Evolutionary conservation across 2,113 vertebrate species (phyloP).

Genomic region (Burhinus oedicnemus): DNA sequence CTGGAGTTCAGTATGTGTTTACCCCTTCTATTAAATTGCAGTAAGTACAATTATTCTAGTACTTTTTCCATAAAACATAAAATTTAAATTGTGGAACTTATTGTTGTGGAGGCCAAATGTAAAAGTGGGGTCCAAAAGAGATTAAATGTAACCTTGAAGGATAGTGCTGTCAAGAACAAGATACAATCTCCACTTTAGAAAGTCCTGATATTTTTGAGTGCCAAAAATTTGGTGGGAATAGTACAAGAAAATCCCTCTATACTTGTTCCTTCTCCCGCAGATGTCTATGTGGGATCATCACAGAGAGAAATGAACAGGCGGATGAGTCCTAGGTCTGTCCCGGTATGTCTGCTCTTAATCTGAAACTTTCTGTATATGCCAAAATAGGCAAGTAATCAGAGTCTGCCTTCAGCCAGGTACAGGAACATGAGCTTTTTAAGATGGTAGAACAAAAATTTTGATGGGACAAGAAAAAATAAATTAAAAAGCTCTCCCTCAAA

Average conservation of each 20-base stretch:
- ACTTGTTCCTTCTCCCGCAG: neutral
- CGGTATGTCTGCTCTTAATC: neutral
- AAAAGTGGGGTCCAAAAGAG: neutral
- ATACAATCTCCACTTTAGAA: neutral
- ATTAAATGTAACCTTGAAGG: neutral
- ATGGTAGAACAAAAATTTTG: neutral
- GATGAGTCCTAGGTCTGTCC: neutral
- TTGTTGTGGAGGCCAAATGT: neutral
- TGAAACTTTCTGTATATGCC: neutral
- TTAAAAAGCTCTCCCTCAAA: neutral
- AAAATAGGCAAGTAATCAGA: neutral
- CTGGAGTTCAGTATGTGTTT: neutral
- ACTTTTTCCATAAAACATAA: neutral
- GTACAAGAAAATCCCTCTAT: neutral
- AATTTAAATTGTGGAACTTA: neutral
- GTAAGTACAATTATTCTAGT: neutral
- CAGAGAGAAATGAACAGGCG: neutral
- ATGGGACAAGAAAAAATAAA: accelerated
- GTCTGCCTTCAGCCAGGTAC: neutral
- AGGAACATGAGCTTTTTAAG: neutral
- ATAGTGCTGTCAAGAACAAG: neutral
- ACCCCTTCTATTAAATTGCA: neutral
- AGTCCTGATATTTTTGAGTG: neutral
- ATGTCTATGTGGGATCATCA: neutral
- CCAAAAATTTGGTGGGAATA: neutral